Evolutionary conservation across 2,113 vertebrate genomes (phyloP), one percentile per base, ranked within the genome.

Genomic region (Phasianus colchicus): DNA sequence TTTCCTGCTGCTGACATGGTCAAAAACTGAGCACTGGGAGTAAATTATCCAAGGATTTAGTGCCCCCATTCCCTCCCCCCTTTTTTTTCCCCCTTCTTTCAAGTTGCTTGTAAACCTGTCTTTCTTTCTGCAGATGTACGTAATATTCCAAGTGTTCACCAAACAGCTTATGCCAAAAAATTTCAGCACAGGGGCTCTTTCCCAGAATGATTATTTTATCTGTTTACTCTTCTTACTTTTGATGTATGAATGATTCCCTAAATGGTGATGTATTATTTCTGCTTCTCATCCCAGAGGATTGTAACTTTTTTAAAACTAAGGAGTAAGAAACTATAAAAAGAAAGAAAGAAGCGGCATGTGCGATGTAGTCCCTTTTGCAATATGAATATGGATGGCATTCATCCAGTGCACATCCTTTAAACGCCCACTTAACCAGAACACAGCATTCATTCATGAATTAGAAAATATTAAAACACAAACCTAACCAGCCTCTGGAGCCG

Each of bases 261-360:
- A 87, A 93, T 83, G 89, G 76, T 70, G 71, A 96, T 70, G 75
- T 90, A 90, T 85, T 83, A 90, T 92, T 96, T 93, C 89, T 96
- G 77, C 48, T 84, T 79, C 88, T 86, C 4, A 2, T 90, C 92
- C 76, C 80, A 67, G 80, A 89, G 79, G 77, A 92, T 4, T 90
- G 47, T 60, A 60, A 60, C 0, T 40, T 77, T 83, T 78, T 88
- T 86, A 63, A 22, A 38, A 30, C 43, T 63, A 73, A 87, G 92
- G 47, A 36, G 19, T 55, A 77, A 87, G 81, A 91, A 95, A 86
- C 87, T 84, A 91, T 93, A 86, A 93, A 94, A 93, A 94, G 88
- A 79, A 83, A 73, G 63, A 75, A 83, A 73, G 63, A 75, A 1
- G 3, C 43, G 82, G 48, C 72, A 15, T 50, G 63, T 11, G 54